Evolutionary conservation across 2,797 vertebrate genomes (phyloP).

Genomic region (Enteromius viviparus): DNA sequence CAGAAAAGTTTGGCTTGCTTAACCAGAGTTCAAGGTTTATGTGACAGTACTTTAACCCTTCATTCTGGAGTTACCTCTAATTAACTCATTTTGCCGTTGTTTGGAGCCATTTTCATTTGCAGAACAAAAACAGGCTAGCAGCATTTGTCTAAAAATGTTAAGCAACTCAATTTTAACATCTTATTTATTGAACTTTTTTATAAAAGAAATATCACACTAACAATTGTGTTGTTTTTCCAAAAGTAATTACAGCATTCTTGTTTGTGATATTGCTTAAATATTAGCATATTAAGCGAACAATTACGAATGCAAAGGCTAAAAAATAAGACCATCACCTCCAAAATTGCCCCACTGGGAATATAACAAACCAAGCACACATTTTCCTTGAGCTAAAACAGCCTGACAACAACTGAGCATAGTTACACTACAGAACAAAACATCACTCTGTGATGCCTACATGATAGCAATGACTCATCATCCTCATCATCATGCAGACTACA

Average conservation of each 20-base stretch:
- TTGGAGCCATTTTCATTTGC: background rate
- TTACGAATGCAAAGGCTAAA: background rate
- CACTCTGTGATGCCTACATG: background rate
- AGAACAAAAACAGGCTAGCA: background rate
- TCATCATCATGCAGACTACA: constrained; percentile 6
- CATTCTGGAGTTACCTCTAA: background rate
- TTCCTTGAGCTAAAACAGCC: background rate
- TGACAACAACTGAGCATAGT: background rate
- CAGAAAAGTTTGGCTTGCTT: background rate
- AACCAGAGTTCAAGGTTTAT: background rate
- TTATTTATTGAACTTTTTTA: background rate
- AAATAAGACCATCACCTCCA: background rate
- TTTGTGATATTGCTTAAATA: background rate
- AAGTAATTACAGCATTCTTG: background rate
- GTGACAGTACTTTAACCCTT: background rate
- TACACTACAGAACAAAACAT: constrained; percentile 12
- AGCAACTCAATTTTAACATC: background rate
- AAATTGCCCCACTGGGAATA: background rate
- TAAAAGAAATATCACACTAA: background rate
- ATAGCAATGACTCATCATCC: constrained; percentile 14
- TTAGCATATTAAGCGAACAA: background rate
- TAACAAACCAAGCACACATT: background rate
- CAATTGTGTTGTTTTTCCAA: background rate
- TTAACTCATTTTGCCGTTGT: background rate
- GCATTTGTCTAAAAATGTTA: background rate